phyloP scores from a whole-genome alignment of 2,797 vertebrate genomes.

The Microctenopoma lineatum region DNA sequence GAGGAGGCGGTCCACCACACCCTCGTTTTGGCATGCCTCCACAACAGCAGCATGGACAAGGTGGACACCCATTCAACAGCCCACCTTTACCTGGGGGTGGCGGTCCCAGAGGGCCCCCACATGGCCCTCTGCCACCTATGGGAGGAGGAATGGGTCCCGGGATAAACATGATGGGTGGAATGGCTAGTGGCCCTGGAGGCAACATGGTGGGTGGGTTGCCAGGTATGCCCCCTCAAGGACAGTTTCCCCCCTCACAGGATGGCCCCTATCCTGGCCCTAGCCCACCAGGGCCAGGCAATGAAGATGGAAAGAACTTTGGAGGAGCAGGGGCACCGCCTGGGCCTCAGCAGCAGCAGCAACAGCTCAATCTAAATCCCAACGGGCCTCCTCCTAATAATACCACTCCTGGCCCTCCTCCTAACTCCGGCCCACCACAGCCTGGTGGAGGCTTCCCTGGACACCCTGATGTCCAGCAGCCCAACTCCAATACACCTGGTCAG shows the following conservation, averaged over 20 bases:
- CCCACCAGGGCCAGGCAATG: conserved; percentile 83
- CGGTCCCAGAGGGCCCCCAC: conserved; percentile 83
- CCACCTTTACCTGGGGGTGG: conserved; percentile 83
- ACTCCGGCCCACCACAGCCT: conserved; percentile 81
- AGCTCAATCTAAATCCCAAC: conserved; percentile 82
- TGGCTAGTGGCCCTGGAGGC: conserved; percentile 82
- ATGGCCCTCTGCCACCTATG: conserved; percentile 83
- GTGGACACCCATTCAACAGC: conserved; percentile 86
- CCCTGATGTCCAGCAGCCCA: conserved; percentile 82
- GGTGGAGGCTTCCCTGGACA: conserved; percentile 85
- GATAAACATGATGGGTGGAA: conserved; percentile 85
- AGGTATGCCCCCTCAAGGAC: conserved; percentile 84
- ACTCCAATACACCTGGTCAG: conserved; percentile 81
- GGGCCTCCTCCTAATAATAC: conserved; percentile 86
- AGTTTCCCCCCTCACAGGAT: conserved; percentile 84
- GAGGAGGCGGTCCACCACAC: conserved; percentile 85
- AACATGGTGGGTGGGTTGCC: conserved; percentile 85
- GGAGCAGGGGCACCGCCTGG: conserved; percentile 77
- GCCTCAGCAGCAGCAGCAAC: conserved; percentile 74
- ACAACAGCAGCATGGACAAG: conserved; percentile 86
- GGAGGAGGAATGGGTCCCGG: conserved; percentile 83
- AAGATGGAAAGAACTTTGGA: conserved; percentile 86
- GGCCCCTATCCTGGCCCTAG: conserved; percentile 85
- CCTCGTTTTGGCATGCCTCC: conserved; percentile 85
- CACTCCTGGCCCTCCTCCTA: conserved; percentile 78